Conservation (phyloP, 2,797 vertebrate genomes). For the Sebastes itinus region DNA sequence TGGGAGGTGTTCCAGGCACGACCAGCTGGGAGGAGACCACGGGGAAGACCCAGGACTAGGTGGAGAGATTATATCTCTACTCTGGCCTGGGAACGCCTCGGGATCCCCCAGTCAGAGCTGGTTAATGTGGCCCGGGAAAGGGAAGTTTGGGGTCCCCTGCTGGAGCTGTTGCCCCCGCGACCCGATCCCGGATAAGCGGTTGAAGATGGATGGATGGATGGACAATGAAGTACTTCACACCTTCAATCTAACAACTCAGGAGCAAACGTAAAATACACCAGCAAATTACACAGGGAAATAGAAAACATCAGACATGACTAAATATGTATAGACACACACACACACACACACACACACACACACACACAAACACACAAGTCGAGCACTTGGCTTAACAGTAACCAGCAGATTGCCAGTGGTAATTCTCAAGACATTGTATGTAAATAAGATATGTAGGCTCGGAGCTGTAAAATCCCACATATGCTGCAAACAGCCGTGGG, state of each 20-base stretch:
- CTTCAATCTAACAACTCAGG: not conserved
- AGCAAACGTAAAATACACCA: not conserved
- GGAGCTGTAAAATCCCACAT: slow-evolving; percentile 22
- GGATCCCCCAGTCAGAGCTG: no score
- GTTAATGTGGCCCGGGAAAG: no score
- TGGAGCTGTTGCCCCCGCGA: no score
- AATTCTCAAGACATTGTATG: slow-evolving; percentile 3
- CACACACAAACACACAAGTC: not conserved
- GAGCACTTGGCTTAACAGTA: not conserved
- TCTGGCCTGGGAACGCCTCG: no score
- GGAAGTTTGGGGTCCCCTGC: no score
- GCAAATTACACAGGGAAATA: not conserved
- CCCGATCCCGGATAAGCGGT: no score
- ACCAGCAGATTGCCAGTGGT: slow-evolving; percentile 7
- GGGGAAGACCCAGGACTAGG: no score
- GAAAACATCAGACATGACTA: not conserved
- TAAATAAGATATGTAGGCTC: slow-evolving; percentile 22
- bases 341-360: not conserved
- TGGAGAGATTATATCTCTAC: no score
- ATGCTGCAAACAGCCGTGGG: slow-evolving; percentile 16
- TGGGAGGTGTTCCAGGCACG: no score
- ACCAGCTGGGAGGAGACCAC: no score
- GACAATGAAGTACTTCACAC: not conserved
- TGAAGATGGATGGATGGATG: no score
- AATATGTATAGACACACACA: not conserved